Evolutionary conservation across 2,797 vertebrate species (phyloP).

Genomic region (Catharus ustulatus): DNA sequence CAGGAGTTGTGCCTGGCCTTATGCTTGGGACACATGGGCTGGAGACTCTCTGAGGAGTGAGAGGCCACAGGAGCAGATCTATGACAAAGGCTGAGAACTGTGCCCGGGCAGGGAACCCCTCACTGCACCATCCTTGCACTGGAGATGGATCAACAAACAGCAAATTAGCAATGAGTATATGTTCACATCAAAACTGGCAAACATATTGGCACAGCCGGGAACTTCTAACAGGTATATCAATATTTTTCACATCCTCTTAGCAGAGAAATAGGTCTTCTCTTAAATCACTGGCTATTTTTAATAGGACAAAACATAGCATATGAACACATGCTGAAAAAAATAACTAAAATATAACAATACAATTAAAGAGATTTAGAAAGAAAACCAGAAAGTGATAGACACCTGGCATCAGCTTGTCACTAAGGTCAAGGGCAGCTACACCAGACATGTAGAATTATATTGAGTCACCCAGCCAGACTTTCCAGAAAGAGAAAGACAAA

Average conservation of each 20-base stretch:
- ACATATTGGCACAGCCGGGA: not conserved
- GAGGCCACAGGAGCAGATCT: not conserved
- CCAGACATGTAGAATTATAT: not conserved
- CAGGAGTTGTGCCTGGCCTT: not conserved
- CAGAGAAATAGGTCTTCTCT: not conserved
- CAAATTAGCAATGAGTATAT: not conserved
- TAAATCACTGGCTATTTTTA: not conserved
- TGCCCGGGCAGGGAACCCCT: not conserved
- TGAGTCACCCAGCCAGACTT: not conserved
- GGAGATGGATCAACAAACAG: not conserved
- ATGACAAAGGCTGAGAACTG: not conserved
- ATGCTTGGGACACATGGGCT: rapidly evolving
- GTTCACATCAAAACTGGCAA: not conserved
- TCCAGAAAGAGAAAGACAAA: not conserved
- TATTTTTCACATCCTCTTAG: not conserved
- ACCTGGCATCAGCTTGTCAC: not conserved
- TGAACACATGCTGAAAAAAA: not conserved
- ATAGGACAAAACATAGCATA: not conserved
- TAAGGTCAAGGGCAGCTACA: not conserved
- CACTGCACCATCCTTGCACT: not conserved
- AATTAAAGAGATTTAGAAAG: not conserved
- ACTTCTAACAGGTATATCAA: not conserved
- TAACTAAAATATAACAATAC: not conserved
- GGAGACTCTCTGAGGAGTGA: not conserved
- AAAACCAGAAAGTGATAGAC: not conserved